A percentile compares a stretch with the other conserved stretches of the same genome.
Evolutionary conservation across 30 jellyfish, hydroid and myxozoan species (phyloP).

Genomic region (Aurelia sp.): DNA sequence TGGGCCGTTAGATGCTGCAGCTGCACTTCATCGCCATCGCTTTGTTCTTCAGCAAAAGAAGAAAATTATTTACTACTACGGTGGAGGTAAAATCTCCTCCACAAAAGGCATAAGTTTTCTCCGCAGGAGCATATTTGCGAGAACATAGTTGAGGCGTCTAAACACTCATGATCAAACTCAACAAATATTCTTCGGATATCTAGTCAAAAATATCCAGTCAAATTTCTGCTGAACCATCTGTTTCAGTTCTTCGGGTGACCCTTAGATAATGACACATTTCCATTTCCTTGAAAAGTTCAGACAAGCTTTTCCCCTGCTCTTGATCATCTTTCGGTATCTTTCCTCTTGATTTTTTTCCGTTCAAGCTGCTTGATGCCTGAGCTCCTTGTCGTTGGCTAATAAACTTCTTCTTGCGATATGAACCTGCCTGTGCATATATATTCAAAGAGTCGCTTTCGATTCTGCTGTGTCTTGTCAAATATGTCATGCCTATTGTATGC

Average conservation of each 20-base stretch:
- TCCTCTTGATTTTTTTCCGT: neutral
- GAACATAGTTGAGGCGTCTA: too few relatives aligned
- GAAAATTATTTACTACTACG: too few relatives aligned
- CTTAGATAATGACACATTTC: slow-evolving; percentile 7
- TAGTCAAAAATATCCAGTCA: neutral
- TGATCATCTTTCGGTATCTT: neutral
- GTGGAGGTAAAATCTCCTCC: too few relatives aligned
- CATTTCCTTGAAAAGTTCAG: slow-evolving; percentile 1
- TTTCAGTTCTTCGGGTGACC: neutral
- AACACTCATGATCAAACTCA: too few relatives aligned
- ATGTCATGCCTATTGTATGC: neutral
- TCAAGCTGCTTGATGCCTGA: neutral
- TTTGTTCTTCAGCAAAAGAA: too few relatives aligned
- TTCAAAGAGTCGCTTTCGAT: neutral
- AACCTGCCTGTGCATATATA: neutral
- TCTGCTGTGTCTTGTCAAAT: neutral
- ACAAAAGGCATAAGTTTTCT: too few relatives aligned
- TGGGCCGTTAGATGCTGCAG: too few relatives aligned
- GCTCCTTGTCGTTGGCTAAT: neutral
- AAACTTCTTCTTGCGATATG: neutral
- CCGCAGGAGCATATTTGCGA: too few relatives aligned
- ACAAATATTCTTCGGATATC: too few relatives aligned
- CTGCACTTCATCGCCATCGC: too few relatives aligned
- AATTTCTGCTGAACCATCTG: neutral
- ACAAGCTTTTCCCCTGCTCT: neutral